Conservation (phyloP, 2,113 vertebrate species). For the Vireo altiloquus region DNA sequence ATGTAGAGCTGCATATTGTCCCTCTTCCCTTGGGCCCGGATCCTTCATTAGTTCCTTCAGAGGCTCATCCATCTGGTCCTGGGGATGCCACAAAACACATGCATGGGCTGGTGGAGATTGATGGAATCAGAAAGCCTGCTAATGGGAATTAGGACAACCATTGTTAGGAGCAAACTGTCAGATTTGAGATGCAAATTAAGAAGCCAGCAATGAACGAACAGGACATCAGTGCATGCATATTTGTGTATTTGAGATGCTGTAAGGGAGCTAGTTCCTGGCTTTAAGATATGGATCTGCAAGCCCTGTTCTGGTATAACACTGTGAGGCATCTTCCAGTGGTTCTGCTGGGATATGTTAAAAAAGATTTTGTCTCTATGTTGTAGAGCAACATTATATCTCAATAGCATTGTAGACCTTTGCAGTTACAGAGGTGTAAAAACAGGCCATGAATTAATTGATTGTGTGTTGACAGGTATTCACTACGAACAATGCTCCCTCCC, state of each 20-base stretch:
- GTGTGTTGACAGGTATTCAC: not conserved
- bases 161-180: conserved; percentile 15
- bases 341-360: not conserved
- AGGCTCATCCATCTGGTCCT: conserved; percentile 30
- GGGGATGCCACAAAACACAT: not conserved
- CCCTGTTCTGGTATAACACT: not conserved
- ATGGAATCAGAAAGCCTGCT: not conserved
- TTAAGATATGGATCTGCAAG: not conserved
- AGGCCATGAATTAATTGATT: not conserved
- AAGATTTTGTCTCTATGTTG: not conserved
- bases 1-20: not conserved
- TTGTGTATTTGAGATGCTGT: not conserved
- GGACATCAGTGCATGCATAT: not conserved
- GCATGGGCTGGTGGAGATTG: not conserved
- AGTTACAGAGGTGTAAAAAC: not conserved
- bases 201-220: not conserved
- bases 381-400: rapidly evolving
- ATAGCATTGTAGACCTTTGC: not conserved
- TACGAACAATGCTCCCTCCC: not conserved
- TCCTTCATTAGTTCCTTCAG: conserved; percentile 55
- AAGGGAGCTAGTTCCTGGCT: not conserved
- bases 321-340: not conserved
- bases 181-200: conserved; percentile 43
- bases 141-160: conserved; percentile 20
- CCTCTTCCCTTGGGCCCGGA: not conserved